Percentiles rank a stretch among this genome's conserved stretches.
Evolutionary conservation across 2,113 vertebrate genomes (phyloP).

Genomic region (Cyphomyrus plagiostoma): DNA sequence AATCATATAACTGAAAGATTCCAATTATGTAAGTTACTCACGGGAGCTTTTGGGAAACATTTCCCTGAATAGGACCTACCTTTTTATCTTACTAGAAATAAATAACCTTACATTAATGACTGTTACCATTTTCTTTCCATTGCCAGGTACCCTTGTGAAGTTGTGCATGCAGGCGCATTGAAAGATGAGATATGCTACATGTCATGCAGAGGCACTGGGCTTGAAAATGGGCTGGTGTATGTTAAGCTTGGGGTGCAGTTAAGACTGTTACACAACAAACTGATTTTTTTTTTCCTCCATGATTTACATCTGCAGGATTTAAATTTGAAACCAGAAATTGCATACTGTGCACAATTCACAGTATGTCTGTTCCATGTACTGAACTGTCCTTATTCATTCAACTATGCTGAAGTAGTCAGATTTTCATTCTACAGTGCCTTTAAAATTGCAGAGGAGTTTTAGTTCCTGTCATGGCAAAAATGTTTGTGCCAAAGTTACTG

Average conservation of each 20-base stretch:
- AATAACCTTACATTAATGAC: not conserved
- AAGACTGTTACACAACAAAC: not conserved
- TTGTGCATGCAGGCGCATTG: not conserved
- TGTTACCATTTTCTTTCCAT: not conserved
- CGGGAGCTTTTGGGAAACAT: not conserved
- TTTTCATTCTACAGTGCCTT: not conserved
- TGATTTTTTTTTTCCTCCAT: no score
- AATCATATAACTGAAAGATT: not conserved
- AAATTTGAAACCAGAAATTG: not conserved
- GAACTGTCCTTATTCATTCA: no score
- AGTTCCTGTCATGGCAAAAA: not conserved
- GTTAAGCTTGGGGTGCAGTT: not conserved
- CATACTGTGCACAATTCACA: not conserved
- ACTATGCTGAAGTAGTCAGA: not conserved
- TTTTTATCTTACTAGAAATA: not conserved
- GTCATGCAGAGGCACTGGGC: not conserved
- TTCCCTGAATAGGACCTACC: no score
- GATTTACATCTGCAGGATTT: not conserved
- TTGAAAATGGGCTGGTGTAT: not conserved
- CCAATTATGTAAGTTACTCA: not conserved
- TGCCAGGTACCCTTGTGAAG: not conserved
- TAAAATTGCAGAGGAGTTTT: not conserved
- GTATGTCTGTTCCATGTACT: not conserved
- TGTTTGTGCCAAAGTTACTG: not conserved
- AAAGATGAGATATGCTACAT: not conserved